These are phyloP conservation scores for Antigone vipio DNA, from an alignment of 2,113 vertebrate species.

Conservation along the genomic window DNA sequence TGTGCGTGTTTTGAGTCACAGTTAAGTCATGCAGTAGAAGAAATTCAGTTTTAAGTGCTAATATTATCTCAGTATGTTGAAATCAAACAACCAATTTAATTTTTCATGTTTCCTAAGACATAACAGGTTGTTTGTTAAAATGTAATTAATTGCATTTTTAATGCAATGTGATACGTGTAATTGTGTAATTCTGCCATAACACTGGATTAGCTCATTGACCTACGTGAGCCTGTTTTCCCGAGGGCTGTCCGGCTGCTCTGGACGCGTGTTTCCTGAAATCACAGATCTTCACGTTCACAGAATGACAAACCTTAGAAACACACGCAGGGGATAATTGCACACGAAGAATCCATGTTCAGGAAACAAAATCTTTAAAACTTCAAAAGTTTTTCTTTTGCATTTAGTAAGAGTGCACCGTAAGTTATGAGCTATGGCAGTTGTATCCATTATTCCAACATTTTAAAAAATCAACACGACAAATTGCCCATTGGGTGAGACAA, in stretches of 20 bases:
- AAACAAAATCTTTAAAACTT: background rate
- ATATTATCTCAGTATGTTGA: background rate
- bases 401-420: fast-evolving
- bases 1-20: fast-evolving
- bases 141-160: background rate
- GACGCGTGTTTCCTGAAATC: fast-evolving
- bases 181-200: background rate
- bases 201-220: background rate
- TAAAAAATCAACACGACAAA: background rate
- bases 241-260: background rate
- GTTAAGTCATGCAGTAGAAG: background rate
- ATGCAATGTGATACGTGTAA: fast-evolving
- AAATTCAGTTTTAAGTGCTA: background rate
- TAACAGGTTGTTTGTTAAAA: background rate
- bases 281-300: fast-evolving
- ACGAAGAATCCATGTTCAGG: background rate
- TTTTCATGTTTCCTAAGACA: background rate
- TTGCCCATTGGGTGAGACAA: fast-evolving
- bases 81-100: background rate
- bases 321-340: background rate
- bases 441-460: background rate
- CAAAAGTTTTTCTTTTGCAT: background rate
- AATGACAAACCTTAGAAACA: background rate
- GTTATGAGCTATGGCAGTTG: fast-evolving
- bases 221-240: background rate